A percentile compares a stretch with the other conserved stretches of the same genome.
phyloP scores from a whole-genome alignment of 1,140 invertebrate species.

The Euglossa dilemma region DNA sequence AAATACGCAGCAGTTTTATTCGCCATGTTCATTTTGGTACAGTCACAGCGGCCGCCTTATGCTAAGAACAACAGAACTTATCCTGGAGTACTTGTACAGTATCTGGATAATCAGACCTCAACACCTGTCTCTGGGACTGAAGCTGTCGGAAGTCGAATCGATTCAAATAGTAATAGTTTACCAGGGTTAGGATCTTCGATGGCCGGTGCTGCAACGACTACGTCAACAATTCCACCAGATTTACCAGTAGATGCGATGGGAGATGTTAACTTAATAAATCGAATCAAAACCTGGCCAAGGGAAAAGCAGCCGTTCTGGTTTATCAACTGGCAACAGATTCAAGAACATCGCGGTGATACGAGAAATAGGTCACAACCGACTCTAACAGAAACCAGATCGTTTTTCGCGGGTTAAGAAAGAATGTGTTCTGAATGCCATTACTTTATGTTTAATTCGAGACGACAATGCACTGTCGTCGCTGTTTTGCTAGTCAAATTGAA shows the following conservation, averaged over 20 bases:
- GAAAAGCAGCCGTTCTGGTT: constrained; percentile 85
- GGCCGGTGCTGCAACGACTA: neutral
- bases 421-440: neutral
- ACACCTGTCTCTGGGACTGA: neutral
- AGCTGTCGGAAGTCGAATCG: constrained; percentile 1
- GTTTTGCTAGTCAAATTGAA: constrained; percentile 28
- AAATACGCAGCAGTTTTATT: constrained; percentile 55
- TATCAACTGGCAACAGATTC: constrained; percentile 82
- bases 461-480: neutral
- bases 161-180: neutral
- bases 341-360: constrained; percentile 68
- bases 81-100: constrained; percentile 67
- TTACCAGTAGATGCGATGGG: constrained; percentile 81
- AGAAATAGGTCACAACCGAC: neutral
- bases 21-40: constrained; percentile 36
- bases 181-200: neutral
- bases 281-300: constrained; percentile 81
- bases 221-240: constrained; percentile 65
- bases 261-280: constrained; percentile 80
- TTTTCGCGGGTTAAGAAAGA: constrained; percentile 27
- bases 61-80: constrained; percentile 58
- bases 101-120: constrained; percentile 34
- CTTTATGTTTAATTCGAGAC: neutral
- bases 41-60: constrained; percentile 66
- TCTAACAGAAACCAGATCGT: constrained; percentile 12